Evolutionary conservation across 2,888 invertebrate species (phyloP).

Genomic region (Mythimna impura): DNA sequence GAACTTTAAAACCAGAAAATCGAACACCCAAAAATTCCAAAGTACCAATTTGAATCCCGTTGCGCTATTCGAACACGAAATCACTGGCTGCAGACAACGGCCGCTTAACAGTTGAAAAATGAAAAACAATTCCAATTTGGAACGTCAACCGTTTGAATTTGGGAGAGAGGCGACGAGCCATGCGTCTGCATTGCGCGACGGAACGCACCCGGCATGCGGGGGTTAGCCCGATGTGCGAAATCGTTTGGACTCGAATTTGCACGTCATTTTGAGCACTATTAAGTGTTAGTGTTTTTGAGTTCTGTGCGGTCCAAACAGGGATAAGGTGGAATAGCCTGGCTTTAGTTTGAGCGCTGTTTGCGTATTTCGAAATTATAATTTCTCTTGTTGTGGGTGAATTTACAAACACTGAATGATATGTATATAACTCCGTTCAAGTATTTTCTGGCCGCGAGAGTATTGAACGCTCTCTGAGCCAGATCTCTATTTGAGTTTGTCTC

Average conservation of each 20-base stretch:
- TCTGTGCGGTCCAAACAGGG: not conserved
- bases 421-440: not conserved
- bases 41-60: slow-evolving; percentile 66
- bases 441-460: too few species aligned
- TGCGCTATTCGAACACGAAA: slow-evolving; percentile 74
- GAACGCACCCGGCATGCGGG: slow-evolving; percentile 76
- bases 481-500: too few species aligned
- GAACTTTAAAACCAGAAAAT: slow-evolving; percentile 58
- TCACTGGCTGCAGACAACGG: slow-evolving; percentile 80
- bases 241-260: slow-evolving; percentile 53
- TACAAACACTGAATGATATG: not conserved
- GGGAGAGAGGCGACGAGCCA: slow-evolving; percentile 77
- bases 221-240: slow-evolving; percentile 55
- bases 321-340: not conserved
- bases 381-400: not conserved
- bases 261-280: slow-evolving; percentile 36
- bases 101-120: slow-evolving; percentile 84
- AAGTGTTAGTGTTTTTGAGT: slow-evolving; percentile 42
- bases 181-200: slow-evolving; percentile 73
- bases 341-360: not conserved
- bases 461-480: too few species aligned
- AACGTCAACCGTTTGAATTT: slow-evolving; percentile 88
- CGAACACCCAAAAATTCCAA: slow-evolving; percentile 56
- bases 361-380: not conserved
- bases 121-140: slow-evolving; percentile 88